Conservation (phyloP, 2,797 vertebrate genomes). For the Thaleichthys pacificus region DNA sequence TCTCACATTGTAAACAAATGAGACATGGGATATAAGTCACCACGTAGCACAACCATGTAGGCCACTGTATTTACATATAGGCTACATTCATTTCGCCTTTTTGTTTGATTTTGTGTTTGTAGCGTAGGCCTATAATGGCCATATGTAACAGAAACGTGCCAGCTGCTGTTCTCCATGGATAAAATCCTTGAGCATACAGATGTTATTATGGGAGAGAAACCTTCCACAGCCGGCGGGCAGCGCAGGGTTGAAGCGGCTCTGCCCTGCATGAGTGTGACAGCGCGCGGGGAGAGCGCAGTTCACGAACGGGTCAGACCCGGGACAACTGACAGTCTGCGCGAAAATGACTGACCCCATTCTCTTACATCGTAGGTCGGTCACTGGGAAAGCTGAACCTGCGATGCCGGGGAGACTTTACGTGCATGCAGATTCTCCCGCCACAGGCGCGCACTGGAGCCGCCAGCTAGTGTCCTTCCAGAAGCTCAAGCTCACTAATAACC, state of each 20-base stretch:
- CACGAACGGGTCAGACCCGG: constrained; percentile 5
- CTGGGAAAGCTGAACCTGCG: constrained; percentile 93
- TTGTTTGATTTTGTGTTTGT: too few relatives aligned
- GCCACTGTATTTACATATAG: too few relatives aligned
- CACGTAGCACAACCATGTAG: too few relatives aligned
- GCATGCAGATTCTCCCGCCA: constrained; percentile 93
- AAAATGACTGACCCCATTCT: background rate
- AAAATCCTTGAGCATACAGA: background rate
- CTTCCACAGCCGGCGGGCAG: too few relatives aligned
- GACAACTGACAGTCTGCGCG: constrained; percentile 1
- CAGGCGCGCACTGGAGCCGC: constrained; percentile 94
- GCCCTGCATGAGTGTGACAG: background rate
- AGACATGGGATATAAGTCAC: too few relatives aligned
- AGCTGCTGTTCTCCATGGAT: background rate
- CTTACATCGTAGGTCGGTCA: constrained; percentile 81
- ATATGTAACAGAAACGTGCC: background rate
- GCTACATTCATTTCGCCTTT: too few relatives aligned
- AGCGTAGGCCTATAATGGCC: too few relatives aligned
- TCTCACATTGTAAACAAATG: too few relatives aligned
- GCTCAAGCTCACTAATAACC: constrained; percentile 97
- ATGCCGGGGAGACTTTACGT: constrained; percentile 95
- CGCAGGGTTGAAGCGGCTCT: background rate
- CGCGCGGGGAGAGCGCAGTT: background rate
- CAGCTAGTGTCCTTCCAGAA: constrained; percentile 98
- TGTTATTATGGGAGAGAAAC: background rate